A percentile compares a stretch with the other conserved stretches of the same genome.
Evolutionary conservation across 2,797 vertebrate genomes (phyloP).

Genomic region (Hyperoplus immaculatus): DNA sequence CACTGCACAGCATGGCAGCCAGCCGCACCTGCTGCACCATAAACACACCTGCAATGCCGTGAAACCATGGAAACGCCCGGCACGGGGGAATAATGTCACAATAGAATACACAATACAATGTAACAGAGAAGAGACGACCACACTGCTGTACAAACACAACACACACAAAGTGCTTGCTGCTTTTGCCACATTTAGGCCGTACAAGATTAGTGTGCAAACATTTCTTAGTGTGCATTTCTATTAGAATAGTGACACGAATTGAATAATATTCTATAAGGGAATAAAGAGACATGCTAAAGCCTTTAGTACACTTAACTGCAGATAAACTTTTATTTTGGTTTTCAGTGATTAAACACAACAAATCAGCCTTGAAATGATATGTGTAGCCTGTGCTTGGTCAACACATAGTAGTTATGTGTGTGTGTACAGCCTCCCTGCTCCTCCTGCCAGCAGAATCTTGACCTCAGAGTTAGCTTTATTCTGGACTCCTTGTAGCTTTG

Average conservation of each 20-base stretch:
- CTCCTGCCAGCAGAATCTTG: slow-evolving; percentile 48
- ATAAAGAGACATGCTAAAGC: slow-evolving; percentile 1
- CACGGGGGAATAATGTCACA: slow-evolving; percentile 40
- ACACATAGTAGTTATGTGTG: slow-evolving; percentile 9
- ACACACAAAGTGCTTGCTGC: background rate
- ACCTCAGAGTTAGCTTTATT: slow-evolving; percentile 51
- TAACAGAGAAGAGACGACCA: slow-evolving; percentile 10
- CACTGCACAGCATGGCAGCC: slow-evolving; percentile 58
- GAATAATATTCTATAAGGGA: background rate
- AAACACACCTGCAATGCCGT: slow-evolving; percentile 77
- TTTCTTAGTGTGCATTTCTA: too few relatives aligned
- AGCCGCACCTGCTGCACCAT: slow-evolving; percentile 76
- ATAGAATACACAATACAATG: slow-evolving; percentile 21
- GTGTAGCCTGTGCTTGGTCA: slow-evolving; percentile 23
- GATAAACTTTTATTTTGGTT: slow-evolving; percentile 37
- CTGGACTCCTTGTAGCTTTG: slow-evolving; percentile 34
- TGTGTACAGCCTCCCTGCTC: slow-evolving; percentile 29
- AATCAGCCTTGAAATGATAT: slow-evolving; percentile 31
- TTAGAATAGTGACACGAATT: too few relatives aligned
- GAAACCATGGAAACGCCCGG: slow-evolving; percentile 56
- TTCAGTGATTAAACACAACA: slow-evolving; percentile 47
- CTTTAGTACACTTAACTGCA: slow-evolving; percentile 6
- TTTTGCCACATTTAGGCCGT: slow-evolving; percentile 2
- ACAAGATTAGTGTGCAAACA: too few relatives aligned
- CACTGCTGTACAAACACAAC: slow-evolving; percentile 17